A percentile compares a stretch with the other conserved stretches of the same genome.
phyloP scores from a whole-genome alignment of 2,888 invertebrate species.

The Volucella inanis region DNA sequence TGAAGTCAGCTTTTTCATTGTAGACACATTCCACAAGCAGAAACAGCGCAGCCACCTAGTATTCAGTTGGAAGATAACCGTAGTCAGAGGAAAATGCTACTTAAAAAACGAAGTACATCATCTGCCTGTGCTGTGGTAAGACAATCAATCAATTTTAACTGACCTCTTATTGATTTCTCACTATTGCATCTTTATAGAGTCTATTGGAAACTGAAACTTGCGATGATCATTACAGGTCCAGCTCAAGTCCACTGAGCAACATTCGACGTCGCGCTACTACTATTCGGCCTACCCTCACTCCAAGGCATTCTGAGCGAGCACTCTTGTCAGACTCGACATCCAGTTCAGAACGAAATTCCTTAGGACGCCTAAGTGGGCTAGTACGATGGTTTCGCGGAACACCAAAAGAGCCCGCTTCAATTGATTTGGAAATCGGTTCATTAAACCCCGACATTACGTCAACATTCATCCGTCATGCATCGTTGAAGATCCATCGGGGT shows the following conservation, averaged over 20 bases:
- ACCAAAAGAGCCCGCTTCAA: conserved; percentile 84
- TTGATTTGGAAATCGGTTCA: conserved; percentile 84
- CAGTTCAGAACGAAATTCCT: conserved; percentile 82
- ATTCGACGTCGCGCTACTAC: conserved; percentile 86
- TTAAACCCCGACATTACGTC: conserved; percentile 85
- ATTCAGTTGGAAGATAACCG: conserved; percentile 90
- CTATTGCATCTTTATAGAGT: conserved; percentile 85
- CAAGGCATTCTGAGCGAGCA: conserved; percentile 92
- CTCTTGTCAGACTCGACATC: conserved; percentile 85
- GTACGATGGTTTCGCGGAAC: conserved; percentile 87
- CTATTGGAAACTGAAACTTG: conserved; percentile 90
- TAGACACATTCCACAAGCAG: conserved; percentile 89
- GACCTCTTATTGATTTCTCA: not conserved
- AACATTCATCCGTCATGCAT: conserved; percentile 84
- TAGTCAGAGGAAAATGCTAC: conserved; percentile 90
- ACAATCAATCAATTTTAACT: not conserved
- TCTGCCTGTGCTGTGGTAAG: conserved; percentile 91
- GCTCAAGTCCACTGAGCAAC: conserved; percentile 91
- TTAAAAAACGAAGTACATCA: conserved; percentile 94
- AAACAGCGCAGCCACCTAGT: conserved; percentile 84
- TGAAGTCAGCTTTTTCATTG: conserved; percentile 1
- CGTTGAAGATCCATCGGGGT: conserved; percentile 82
- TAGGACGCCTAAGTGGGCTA: conserved; percentile 88
- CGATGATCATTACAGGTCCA: conserved; percentile 88
- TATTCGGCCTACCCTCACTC: conserved; percentile 87